Evolutionary conservation across 2,888 invertebrate species (phyloP).

Genomic region (Hemicrepidius hirtus): DNA sequence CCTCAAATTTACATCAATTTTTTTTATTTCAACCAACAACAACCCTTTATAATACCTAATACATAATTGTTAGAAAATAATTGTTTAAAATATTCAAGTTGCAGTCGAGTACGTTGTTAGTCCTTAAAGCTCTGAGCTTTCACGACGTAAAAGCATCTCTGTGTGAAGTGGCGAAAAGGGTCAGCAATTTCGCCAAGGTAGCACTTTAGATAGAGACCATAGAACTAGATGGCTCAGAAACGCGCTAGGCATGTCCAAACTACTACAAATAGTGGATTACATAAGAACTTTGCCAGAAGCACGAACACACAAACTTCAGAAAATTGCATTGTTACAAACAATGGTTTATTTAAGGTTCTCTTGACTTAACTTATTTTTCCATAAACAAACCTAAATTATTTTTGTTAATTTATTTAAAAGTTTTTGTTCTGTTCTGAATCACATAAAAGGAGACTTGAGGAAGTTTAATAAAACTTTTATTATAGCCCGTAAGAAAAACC

Average conservation of each 20-base stretch:
- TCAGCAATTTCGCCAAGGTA: constrained; percentile 49
- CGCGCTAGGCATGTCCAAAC: constrained; percentile 50
- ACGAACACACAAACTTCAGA: constrained; percentile 19
- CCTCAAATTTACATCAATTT: too few relatives aligned
- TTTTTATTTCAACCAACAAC: too few relatives aligned
- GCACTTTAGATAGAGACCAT: constrained; percentile 48
- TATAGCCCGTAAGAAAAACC: too few relatives aligned
- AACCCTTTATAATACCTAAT: too few relatives aligned
- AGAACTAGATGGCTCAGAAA: constrained; percentile 47
- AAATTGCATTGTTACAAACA: constrained; percentile 10
- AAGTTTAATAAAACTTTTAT: too few relatives aligned
- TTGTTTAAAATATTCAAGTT: background rate
- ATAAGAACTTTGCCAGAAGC: constrained; percentile 44
- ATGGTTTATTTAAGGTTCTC: too few relatives aligned
- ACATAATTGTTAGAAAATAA: too few relatives aligned
- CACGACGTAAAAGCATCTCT: background rate
- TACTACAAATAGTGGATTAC: constrained; percentile 44
- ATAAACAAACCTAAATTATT: too few relatives aligned
- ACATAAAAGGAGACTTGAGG: too few relatives aligned
- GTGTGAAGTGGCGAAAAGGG: constrained; percentile 39
- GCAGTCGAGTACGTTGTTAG: background rate
- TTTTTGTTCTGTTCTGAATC: too few relatives aligned
- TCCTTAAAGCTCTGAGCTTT: background rate
- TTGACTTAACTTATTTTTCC: too few relatives aligned
- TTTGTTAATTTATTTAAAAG: too few relatives aligned